phyloP scores from a whole-genome alignment of 1,140 invertebrate species.

The Subanguina moxae region DNA sequence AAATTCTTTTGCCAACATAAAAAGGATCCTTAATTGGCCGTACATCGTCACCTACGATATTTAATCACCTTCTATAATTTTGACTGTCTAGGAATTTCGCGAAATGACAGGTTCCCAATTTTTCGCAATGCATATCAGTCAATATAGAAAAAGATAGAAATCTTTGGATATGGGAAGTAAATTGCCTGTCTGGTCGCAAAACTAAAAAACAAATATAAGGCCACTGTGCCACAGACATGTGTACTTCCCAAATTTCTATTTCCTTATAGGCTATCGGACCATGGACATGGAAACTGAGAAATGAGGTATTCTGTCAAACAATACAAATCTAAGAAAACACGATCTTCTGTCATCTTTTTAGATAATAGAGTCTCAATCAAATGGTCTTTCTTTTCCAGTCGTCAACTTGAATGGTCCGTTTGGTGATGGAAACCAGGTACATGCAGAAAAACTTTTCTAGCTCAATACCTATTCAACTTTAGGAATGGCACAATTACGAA shows the following conservation, averaged over 20 bases:
- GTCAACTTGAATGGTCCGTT: conserved; percentile 90
- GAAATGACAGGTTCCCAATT: too few species aligned
- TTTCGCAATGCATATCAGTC: too few species aligned
- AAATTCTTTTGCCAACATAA: too few species aligned
- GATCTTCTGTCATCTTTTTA: not conserved
- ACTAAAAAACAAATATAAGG: not conserved
- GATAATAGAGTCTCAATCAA: not conserved
- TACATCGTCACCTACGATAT: too few species aligned
- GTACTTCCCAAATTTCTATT: too few species aligned
- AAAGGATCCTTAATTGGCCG: too few species aligned
- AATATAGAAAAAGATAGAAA: too few species aligned
- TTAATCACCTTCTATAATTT: too few species aligned
- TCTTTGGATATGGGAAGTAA: too few species aligned
- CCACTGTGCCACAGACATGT: not conserved
- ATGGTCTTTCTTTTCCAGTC: conserved; percentile 69
- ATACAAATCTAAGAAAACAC: conserved; percentile 80
- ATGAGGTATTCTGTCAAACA: conserved; percentile 79
- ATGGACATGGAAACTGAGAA: conserved; percentile 96
- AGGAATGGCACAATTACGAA: conserved; percentile 61
- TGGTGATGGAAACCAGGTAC: conserved; percentile 97
- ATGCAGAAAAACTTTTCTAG: conserved; percentile 77
- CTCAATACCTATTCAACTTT: conserved; percentile 9
- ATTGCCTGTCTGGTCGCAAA: too few species aligned
- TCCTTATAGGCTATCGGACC: conserved; percentile 76
- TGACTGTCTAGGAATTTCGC: too few species aligned